phyloP scores from a whole-genome alignment of 2,113 vertebrate species.

The Oceanites oceanicus region DNA sequence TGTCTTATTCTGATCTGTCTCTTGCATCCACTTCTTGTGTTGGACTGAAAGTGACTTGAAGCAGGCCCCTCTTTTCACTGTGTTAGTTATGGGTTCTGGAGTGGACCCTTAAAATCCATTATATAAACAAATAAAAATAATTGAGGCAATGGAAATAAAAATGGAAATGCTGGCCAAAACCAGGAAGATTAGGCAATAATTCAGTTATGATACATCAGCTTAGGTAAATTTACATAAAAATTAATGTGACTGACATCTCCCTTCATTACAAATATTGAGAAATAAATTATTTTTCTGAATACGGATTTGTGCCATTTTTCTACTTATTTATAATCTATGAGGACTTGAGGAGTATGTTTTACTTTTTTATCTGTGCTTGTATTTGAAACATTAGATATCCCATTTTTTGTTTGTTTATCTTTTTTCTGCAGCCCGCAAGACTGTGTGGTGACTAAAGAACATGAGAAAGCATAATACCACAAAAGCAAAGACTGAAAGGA shows the following conservation, averaged over 20 bases:
- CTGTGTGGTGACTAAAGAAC: background rate
- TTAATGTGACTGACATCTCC: constrained; percentile 34
- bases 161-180: background rate
- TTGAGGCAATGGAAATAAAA: background rate
- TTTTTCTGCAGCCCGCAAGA: background rate
- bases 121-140: constrained; percentile 5
- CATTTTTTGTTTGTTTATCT: constrained; percentile 18
- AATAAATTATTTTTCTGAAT: constrained; percentile 22
- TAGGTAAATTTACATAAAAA: constrained; percentile 61
- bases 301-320: background rate
- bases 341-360: background rate
- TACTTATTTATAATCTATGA: background rate
- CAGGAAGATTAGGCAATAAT: constrained; percentile 32
- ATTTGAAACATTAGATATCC: background rate
- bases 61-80: background rate
- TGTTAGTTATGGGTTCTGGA: background rate
- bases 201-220: constrained; percentile 49
- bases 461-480: background rate
- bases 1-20: background rate
- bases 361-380: background rate
- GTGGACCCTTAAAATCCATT: background rate
- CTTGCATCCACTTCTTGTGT: background rate
- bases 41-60: background rate
- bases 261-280: constrained; percentile 22
- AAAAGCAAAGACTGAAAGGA: background rate